Percentiles rank a stretch among this genome's conserved stretches.
phyloP scores from a whole-genome alignment of 2,113 vertebrate species.

The Camelus dromedarius region DNA sequence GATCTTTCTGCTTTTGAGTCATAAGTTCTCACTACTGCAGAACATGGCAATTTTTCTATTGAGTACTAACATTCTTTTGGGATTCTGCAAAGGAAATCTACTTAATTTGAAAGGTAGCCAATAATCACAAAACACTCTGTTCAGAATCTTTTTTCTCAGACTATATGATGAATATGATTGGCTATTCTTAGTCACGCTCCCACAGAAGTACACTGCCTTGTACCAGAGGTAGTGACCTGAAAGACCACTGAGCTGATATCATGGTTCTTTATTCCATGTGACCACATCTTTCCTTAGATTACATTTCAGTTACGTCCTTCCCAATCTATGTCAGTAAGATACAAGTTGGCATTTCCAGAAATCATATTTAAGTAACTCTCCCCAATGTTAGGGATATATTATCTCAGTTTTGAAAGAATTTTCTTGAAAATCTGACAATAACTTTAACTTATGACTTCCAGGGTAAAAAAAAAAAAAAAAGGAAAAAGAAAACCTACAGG shows the following conservation, averaged over 20 bases:
- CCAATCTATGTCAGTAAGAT: background rate
- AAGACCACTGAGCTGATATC: background rate
- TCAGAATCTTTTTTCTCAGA: background rate
- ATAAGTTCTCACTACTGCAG: slow-evolving; percentile 43
- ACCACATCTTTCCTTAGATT: background rate
- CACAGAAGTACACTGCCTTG: background rate
- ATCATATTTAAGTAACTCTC: slow-evolving; percentile 5
- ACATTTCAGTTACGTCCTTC: background rate
- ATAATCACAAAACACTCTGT: slow-evolving; percentile 14
- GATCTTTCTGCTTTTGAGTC: slow-evolving; percentile 65
- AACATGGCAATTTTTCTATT: slow-evolving; percentile 67
- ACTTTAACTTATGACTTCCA: background rate
- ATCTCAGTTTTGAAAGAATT: background rate
- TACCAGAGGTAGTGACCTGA: background rate
- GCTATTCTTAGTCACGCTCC: background rate
- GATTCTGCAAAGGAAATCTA: slow-evolving; percentile 64
- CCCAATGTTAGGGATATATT: background rate
- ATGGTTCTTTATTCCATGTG: background rate
- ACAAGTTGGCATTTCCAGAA: background rate
- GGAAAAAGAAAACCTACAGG: background rate
- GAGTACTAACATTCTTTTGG: slow-evolving; percentile 31
- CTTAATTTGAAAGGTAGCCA: slow-evolving; percentile 65
- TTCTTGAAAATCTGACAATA: background rate
- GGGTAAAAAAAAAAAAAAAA: background rate
- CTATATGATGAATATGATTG: background rate